phyloP scores from a whole-genome alignment of 2,797 vertebrate species.

The Girardinus metallicus region DNA sequence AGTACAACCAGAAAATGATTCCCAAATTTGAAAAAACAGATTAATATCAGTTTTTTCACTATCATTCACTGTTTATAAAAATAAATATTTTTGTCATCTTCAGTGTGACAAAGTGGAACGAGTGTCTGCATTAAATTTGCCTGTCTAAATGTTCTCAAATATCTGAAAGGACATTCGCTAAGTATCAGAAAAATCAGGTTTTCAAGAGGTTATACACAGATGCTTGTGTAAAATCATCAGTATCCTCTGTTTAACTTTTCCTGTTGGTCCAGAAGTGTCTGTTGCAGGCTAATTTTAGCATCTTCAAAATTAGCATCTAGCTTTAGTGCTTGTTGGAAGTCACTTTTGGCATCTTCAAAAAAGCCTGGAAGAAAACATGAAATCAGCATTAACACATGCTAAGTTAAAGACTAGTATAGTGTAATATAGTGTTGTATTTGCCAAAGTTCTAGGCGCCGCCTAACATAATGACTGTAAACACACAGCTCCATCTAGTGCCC shows the following conservation, averaged over 20 bases:
- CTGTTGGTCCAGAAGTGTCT: conserved; percentile 89
- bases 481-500: conserved; percentile 65
- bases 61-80: not conserved
- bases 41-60: not conserved
- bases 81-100: not conserved
- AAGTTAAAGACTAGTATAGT: not conserved
- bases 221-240: conserved; percentile 49
- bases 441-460: not conserved
- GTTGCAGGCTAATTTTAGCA: conserved; percentile 88
- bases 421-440: not conserved
- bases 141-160: not conserved
- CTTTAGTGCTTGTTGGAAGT: conserved; percentile 89
- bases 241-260: conserved; percentile 80
- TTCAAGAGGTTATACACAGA: not conserved
- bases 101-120: not conserved
- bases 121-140: not conserved
- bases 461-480: not conserved
- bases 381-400: conserved; percentile 2
- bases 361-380: conserved; percentile 79
- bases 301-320: conserved; percentile 92
- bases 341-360: conserved; percentile 89
- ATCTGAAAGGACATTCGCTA: not conserved
- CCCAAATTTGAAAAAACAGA: too few species aligned
- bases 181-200: not conserved
- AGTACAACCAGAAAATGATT: not conserved